Evolutionary conservation across 2,113 vertebrate genomes (phyloP), one percentile per base, ranked within the genome.

Genomic region (Sylvietta virens): DNA sequence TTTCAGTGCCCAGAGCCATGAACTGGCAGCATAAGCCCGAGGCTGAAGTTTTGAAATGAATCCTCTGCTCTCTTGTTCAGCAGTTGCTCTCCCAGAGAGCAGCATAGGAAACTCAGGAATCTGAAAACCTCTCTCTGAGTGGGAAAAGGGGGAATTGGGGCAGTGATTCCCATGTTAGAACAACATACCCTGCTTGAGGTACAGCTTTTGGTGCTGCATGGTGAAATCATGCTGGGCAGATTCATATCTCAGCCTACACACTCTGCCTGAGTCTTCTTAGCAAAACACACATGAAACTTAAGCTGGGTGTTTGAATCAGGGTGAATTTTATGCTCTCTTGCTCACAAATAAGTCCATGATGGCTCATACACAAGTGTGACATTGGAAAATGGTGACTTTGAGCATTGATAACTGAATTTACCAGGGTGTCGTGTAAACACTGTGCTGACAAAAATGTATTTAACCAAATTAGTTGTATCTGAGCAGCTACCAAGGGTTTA

Each of bases 31-130:
- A 22, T 9, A 20, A 86, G 42, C 91, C 91, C 0, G 3, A 62
- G 88, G 92, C 67, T 93, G 72, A 86, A 57, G 47, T 53, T 84
- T 5, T 81, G 60, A 76, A 89, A 86, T 69, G 7, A 58, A 92
- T 93, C 80, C 60, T 11, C 47, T 65, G 0, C 64, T 95, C 83
- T 71, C 62, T 94, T 94, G 18, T 77, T 84, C 6, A 1, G 88
- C 60, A 53, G 7, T 42, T 76, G 26, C 44, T 80, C 35, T 62
- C 54, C 15, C 44, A 47, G 47, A 87, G 33, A 81, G 64, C 35
- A 51, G 51, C 27, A 4, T 1, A 39, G 35, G 48, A 64, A 45
- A 56, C 60, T 28, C 72, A 65, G 48, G 48, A 31, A 30, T 42
- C 51, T 54, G 80, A 40, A 50, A 81, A 31, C 28, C 13, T n/a